Conservation (phyloP, 1,140 invertebrate species). For the Eupristina koningsbergeri region DNA sequence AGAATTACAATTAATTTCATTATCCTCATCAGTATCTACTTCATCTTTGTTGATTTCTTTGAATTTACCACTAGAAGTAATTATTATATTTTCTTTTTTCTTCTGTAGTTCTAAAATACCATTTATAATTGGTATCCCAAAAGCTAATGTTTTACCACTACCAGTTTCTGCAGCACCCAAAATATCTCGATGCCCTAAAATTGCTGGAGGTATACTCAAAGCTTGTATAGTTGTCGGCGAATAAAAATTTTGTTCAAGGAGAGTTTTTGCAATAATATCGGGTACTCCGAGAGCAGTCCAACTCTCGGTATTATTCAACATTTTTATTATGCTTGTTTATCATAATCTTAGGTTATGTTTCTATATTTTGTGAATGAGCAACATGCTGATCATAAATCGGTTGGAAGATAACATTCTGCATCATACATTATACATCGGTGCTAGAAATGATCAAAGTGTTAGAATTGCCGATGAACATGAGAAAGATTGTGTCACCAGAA, state of each 20-base stretch:
- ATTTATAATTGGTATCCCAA: slow-evolving; percentile 92
- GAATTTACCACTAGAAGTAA: slow-evolving; percentile 67
- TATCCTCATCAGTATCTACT: slow-evolving; percentile 62
- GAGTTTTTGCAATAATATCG: slow-evolving; percentile 80
- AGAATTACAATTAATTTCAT: slow-evolving; percentile 61
- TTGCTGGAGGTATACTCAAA: slow-evolving; percentile 86
- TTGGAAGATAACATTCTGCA: no score
- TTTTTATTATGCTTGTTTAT: background rate
- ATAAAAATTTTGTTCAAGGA: slow-evolving; percentile 84
- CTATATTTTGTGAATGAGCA: no score
- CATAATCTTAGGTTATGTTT: no score
- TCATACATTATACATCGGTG: no score
- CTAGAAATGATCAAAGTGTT: no score
- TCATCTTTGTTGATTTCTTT: slow-evolving; percentile 63
- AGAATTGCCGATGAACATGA: no score
- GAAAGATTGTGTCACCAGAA: no score
- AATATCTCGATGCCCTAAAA: slow-evolving; percentile 89
- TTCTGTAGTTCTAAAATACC: slow-evolving; percentile 85
- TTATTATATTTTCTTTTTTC: slow-evolving; percentile 62
- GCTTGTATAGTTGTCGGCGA: slow-evolving; percentile 89
- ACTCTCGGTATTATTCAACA: slow-evolving; percentile 61
- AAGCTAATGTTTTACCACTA: slow-evolving; percentile 97
- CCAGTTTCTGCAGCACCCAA: slow-evolving; percentile 97
- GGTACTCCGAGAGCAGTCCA: slow-evolving; percentile 85
- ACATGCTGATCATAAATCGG: no score